Evolutionary conservation across 2,797 vertebrate genomes (phyloP).

Genomic region (Pangasius mekongensis): DNA sequence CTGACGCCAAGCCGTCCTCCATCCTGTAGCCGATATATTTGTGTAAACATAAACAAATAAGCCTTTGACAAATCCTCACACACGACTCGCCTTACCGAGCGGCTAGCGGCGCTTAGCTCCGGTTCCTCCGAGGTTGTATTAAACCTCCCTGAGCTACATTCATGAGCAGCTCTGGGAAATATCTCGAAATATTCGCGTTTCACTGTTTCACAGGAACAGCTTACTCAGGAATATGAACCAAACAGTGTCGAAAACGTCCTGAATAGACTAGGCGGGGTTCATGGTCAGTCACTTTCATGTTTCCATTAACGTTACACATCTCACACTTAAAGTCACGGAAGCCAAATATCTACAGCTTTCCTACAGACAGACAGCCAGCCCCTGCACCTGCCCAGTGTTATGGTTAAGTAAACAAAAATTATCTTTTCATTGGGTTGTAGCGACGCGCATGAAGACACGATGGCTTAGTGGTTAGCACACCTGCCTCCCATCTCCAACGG

Average conservation of each 20-base stretch:
- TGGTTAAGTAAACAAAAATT: not conserved
- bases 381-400: not conserved
- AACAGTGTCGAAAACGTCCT: constrained; percentile 3
- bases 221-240: not conserved
- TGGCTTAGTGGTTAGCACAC: too few relatives aligned
- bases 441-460: too few relatives aligned
- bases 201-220: not conserved
- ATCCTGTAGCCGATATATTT: constrained; percentile 54
- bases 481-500: too few relatives aligned
- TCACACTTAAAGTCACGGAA: not conserved
- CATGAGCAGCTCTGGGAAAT: not conserved
- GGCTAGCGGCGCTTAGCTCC: not conserved
- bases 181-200: not conserved
- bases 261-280: not conserved
- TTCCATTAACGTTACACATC: not conserved
- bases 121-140: not conserved
- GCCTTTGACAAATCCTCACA: not conserved
- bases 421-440: not conserved
- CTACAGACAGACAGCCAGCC: too few relatives aligned
- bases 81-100: not conserved
- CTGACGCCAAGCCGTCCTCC: constrained; percentile 72
- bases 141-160: not conserved
- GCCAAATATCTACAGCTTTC: not conserved
- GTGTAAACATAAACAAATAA: constrained; percentile 3
- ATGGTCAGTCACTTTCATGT: not conserved